Evolutionary conservation across 1,140 invertebrate species (phyloP).

Genomic region (Pseudomyrmex gracilis): DNA sequence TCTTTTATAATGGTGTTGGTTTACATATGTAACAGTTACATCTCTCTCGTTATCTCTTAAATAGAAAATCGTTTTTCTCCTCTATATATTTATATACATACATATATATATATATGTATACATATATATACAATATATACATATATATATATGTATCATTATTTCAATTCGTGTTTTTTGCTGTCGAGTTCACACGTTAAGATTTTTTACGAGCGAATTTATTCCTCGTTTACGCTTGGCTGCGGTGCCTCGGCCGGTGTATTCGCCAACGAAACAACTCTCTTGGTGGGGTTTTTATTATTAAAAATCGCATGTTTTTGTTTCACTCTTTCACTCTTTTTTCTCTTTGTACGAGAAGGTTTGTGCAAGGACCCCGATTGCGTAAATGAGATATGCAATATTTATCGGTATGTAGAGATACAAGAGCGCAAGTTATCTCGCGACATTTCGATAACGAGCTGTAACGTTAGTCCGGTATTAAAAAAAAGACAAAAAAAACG

Average conservation of each 20-base stretch:
- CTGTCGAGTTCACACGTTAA: conserved; percentile 33
- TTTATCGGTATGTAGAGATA: conserved; percentile 49
- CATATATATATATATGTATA: conserved; percentile 29
- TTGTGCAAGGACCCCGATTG: conserved; percentile 46
- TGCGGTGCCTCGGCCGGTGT: conserved; percentile 36
- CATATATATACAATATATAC: conserved; percentile 50
- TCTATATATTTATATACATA: conserved; percentile 3
- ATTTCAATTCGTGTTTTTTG: conserved; percentile 47
- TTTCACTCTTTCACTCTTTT: conserved; percentile 48
- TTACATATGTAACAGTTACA: conserved; percentile 41
- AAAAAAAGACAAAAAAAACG: not conserved
- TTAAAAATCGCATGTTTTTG: conserved; percentile 65
- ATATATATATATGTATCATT: conserved; percentile 31
- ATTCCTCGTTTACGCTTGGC: conserved; percentile 39
- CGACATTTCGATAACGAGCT: conserved; percentile 3
- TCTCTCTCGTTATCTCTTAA: not conserved
- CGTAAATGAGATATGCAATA: conserved; percentile 45
- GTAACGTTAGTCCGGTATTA: conserved; percentile 21
- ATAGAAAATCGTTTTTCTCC: not conserved
- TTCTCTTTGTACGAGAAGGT: conserved; percentile 51
- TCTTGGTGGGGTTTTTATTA: conserved; percentile 50
- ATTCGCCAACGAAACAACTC: conserved; percentile 7
- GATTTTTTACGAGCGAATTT: conserved; percentile 36
- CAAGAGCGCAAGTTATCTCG: conserved; percentile 24
- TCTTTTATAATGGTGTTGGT: conserved; percentile 65